Evolutionary conservation across 2,888 invertebrate species (phyloP).

Genomic region (Plemyria rubiginata): DNA sequence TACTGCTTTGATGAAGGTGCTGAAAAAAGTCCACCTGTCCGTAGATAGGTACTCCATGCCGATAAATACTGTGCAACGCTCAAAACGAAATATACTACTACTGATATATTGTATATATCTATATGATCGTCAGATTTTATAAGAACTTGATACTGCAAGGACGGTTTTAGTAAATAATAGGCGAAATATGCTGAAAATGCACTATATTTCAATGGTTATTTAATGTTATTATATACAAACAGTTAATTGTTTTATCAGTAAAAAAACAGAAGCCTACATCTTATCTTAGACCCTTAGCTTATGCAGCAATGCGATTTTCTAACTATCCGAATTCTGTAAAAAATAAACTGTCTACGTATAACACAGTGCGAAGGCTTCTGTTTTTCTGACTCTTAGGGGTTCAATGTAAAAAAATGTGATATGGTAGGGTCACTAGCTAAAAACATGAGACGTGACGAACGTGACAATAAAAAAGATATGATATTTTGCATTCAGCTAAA

Average conservation of each 20-base stretch:
- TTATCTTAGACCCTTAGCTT: slow-evolving; percentile 46
- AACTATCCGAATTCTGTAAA: slow-evolving; percentile 76
- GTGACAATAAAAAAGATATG: not conserved
- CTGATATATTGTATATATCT: too few relatives aligned
- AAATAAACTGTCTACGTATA: slow-evolving; percentile 48
- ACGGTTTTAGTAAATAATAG: slow-evolving; percentile 52
- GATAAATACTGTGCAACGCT: too few relatives aligned
- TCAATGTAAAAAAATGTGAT: slow-evolving; percentile 12
- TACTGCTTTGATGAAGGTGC: too few relatives aligned
- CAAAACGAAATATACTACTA: too few relatives aligned
- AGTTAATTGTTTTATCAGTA: slow-evolving; percentile 42
- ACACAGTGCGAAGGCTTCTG: slow-evolving; percentile 55
- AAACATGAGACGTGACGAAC: slow-evolving; percentile 3
- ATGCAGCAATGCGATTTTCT: slow-evolving; percentile 80
- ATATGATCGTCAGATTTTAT: not conserved
- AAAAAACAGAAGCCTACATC: slow-evolving; percentile 73
- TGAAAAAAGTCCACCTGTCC: too few relatives aligned
- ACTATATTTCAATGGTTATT: slow-evolving; percentile 50
- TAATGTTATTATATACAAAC: slow-evolving; percentile 41
- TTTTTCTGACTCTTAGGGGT: slow-evolving; percentile 46
- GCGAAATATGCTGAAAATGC: slow-evolving; percentile 47
- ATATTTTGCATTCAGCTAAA: slow-evolving; percentile 7
- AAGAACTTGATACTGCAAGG: not conserved
- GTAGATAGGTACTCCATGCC: too few relatives aligned
- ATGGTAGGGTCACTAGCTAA: slow-evolving; percentile 6